These are phyloP conservation scores for Nebria brevicollis DNA, from an alignment of 2,888 invertebrate species.

Conservation along the genomic window DNA sequence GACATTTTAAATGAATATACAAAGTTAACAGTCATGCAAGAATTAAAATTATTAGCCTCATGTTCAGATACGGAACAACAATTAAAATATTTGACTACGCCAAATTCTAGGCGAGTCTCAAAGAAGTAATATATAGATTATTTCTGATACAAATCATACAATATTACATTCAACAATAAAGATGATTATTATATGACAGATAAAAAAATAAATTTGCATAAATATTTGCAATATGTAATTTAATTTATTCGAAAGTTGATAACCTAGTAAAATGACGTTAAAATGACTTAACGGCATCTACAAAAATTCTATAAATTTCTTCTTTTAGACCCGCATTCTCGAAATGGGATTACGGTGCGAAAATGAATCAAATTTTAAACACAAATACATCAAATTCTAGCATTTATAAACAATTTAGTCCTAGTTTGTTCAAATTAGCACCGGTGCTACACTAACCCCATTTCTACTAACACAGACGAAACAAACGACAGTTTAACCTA, in stretches of 20 bases:
- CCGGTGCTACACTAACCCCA: conserved; percentile 6
- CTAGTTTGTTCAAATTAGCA: conserved; percentile 2
- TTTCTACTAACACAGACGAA: conserved; percentile 15
- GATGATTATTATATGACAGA: not conserved
- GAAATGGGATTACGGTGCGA: not conserved
- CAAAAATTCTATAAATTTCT: not conserved
- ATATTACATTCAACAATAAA: not conserved
- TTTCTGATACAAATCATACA: not conserved
- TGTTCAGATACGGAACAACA: conserved; percentile 28
- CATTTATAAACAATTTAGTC: not conserved
- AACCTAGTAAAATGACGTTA: conserved; percentile 1
- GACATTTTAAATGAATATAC: conserved; percentile 1
- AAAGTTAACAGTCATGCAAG: not conserved
- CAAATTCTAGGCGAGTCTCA: not conserved
- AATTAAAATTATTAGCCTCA: conserved; percentile 15
- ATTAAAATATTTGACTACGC: conserved; percentile 17
- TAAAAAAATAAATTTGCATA: not conserved
- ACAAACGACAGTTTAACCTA: conserved; percentile 24
- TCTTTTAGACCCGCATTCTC: not conserved
- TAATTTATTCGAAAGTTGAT: conserved; percentile 1
- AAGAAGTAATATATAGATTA: not conserved
- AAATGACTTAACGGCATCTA: not conserved
- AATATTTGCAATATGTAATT: not conserved
- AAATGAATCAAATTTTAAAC: not conserved
- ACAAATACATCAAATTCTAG: not conserved